Conservation (phyloP, 1,140 invertebrate genomes). For the Alviniconcha marisindica region DNA sequence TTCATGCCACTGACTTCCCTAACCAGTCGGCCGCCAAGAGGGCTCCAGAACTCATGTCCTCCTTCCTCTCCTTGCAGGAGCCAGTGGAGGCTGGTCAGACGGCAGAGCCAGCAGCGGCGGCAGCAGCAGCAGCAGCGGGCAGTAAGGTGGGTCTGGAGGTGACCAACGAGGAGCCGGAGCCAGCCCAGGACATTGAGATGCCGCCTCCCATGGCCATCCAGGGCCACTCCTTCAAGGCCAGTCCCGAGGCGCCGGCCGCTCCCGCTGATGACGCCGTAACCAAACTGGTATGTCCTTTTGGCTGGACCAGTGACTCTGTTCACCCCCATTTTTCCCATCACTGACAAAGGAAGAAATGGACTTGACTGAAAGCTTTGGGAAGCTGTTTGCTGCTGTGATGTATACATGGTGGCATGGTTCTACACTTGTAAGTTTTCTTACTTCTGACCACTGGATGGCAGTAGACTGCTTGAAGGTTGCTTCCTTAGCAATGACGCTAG, state of each 20-base stretch:
- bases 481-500: too few relatives aligned
- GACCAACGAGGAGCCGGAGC: slow-evolving; percentile 83
- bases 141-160: slow-evolving; percentile 73
- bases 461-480: too few relatives aligned
- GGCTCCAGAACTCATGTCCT: too few relatives aligned
- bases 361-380: not conserved
- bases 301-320: too few relatives aligned
- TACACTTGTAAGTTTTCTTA: too few relatives aligned
- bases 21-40: too few relatives aligned
- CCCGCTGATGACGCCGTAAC: slow-evolving; percentile 82
- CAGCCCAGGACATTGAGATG: slow-evolving; percentile 88
- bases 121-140: slow-evolving; percentile 71
- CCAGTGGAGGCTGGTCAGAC: slow-evolving; percentile 45
- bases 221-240: slow-evolving; percentile 81
- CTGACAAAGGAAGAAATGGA: too few relatives aligned
- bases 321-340: too few relatives aligned
- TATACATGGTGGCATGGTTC: too few relatives aligned
- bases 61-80: slow-evolving; percentile 41
- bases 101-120: slow-evolving; percentile 49
- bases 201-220: slow-evolving; percentile 96
- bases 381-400: not conserved
- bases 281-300: slow-evolving; percentile 80
- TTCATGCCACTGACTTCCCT: too few relatives aligned
- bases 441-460: too few relatives aligned
- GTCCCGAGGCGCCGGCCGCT: slow-evolving; percentile 75